Conservation (phyloP, 2,888 invertebrate species). For the Euplexia lucipara region DNA sequence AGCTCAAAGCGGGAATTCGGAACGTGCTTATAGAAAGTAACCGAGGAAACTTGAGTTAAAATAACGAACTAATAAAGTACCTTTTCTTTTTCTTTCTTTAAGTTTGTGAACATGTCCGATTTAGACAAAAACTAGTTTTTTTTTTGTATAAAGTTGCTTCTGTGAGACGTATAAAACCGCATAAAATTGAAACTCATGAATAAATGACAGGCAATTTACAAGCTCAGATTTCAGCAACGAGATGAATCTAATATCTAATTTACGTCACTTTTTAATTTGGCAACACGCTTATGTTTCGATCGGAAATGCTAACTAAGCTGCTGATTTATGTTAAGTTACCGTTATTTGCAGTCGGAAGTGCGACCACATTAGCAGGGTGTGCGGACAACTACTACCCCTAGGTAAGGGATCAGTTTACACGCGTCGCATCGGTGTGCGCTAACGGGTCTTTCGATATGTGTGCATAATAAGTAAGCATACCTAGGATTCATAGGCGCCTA, state of each 20-base stretch:
- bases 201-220: not conserved
- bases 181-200: not conserved
- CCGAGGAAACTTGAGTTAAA: not conserved
- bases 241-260: not conserved
- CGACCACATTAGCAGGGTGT: not conserved
- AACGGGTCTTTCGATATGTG: no score
- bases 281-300: not conserved
- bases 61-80: not conserved
- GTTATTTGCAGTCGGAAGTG: not conserved
- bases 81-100: no score
- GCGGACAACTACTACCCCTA: not conserved
- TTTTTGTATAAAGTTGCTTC: no score
- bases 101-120: no score
- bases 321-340: constrained; percentile 4
- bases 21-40: not conserved
- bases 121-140: no score
- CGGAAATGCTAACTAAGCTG: not conserved
- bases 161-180: not conserved
- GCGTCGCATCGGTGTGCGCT: no score
- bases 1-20: not conserved
- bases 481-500: no score
- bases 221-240: no score
- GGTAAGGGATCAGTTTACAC: no score
- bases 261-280: not conserved
- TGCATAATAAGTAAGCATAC: no score